phyloP scores from a whole-genome alignment of 2,888 invertebrate species.

The Leistus spinibarbis region DNA sequence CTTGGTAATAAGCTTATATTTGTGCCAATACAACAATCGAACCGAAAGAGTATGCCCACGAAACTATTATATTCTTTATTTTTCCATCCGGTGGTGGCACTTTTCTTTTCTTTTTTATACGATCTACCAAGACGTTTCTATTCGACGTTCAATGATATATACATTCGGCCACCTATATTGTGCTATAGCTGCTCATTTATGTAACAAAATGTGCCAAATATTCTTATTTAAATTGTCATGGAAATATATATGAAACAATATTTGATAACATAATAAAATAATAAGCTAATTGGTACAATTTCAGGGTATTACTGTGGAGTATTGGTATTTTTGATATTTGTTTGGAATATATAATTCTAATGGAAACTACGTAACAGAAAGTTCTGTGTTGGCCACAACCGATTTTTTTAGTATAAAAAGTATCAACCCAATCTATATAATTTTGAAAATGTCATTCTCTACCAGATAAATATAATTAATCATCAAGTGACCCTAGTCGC shows the following conservation, averaged over 20 bases:
- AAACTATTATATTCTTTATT: conserved; percentile 50
- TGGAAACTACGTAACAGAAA: no score
- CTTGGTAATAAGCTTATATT: neutral
- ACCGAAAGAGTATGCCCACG: conserved; percentile 43
- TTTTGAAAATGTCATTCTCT: neutral
- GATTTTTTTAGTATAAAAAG: no score
- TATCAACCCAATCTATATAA: neutral
- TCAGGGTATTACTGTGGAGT: no score
- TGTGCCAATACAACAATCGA: conserved; percentile 20
- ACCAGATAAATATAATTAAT: neutral
- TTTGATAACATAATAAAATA: no score
- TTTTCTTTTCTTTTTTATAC: conserved; percentile 41
- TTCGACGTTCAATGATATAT: neutral
- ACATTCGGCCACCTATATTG: neutral
- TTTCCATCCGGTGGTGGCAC: conserved; percentile 42
- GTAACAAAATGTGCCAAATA: neutral
- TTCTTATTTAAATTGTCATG: no score
- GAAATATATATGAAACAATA: no score
- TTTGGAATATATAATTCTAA: no score
- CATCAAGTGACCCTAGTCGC: neutral
- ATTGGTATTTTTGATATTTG: no score
- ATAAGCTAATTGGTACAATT: no score
- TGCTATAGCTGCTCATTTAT: neutral
- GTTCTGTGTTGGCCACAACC: no score
- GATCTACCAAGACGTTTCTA: conserved; percentile 29